Evolutionary conservation across 2,113 vertebrate genomes (phyloP), one percentile per base, ranked within the genome.

Genomic region (Nyctereutes procyonoides): DNA sequence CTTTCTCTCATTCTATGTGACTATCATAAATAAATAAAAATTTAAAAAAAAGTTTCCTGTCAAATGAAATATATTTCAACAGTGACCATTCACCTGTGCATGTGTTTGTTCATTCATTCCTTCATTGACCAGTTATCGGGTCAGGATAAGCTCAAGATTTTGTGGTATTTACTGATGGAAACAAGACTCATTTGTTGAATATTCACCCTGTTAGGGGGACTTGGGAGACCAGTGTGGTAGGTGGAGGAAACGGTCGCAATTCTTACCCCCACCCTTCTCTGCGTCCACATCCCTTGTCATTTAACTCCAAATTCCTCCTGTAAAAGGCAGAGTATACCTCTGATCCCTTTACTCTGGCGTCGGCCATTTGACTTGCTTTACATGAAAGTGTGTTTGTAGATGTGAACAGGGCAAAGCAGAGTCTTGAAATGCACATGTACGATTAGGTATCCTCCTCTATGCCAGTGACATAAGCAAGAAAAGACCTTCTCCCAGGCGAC

Each of bases 21-120:
- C n/a, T n/a, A n/a, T n/a, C n/a, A n/a, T n/a, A n/a, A n/a, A n/a
- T n/a, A n/a, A n/a, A n/a, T n/a, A n/a, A n/a, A n/a, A n/a, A n/a
- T n/a, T n/a, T n/a, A n/a, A n/a, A n/a, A n/a, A 63, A 62, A 81
- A 71, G 30, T n/a, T 90, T 80, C 65, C 60, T 53, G 63, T 79
- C 82, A 89, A 90, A 63, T 67, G 17, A 90, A 93, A 87, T 53
- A 15, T 4, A 79, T n/a, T 12, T 38, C 16, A n/a, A 81, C 11
- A 43, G n/a, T 38, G 90, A 62, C 38, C n/a, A 35, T 32, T 77
- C 67, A 91, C 77, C 60, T 28, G 16, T 20, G 63, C 5, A 15
- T 5, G 11, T 55, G 48, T 24, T 80, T 84, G 65, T 67, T 15
- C 81, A 48, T 24, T 67, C 65, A 60, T 17, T 15, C 35, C 74